phyloP scores from a whole-genome alignment of 2,797 vertebrate species.

The Macropodus opercularis region DNA sequence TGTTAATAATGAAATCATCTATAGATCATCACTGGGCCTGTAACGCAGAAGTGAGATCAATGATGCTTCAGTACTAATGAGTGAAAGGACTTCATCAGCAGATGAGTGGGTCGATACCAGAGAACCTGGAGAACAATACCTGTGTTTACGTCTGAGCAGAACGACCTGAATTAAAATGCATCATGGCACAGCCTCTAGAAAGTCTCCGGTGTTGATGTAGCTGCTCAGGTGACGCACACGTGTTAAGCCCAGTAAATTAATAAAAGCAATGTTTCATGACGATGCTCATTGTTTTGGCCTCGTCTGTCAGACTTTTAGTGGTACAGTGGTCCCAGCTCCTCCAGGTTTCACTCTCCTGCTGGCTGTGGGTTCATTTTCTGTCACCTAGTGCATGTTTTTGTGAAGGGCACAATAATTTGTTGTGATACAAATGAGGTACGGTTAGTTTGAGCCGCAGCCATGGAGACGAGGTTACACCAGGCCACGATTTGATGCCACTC shows the following conservation, averaged over 20 bases:
- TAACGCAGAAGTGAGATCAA: slow-evolving; percentile 19
- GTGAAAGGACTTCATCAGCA: slow-evolving; percentile 19
- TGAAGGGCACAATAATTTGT: slow-evolving; percentile 31
- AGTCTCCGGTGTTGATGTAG: slow-evolving; percentile 5
- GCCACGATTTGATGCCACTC: slow-evolving; percentile 32
- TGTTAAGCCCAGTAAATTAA: not conserved
- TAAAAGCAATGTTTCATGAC: not conserved
- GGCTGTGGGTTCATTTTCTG: slow-evolving; percentile 38
- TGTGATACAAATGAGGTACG: slow-evolving; percentile 68
- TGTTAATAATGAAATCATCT: slow-evolving; percentile 26
- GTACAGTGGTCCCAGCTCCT: slow-evolving; percentile 26
- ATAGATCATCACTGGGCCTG: not conserved
- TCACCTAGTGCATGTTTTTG: slow-evolving; percentile 39
- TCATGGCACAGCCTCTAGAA: slow-evolving; percentile 1
- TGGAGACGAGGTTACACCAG: slow-evolving; percentile 64
- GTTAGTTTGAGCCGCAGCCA: slow-evolving; percentile 75
- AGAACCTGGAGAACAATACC: slow-evolving; percentile 5
- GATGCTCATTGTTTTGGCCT: slow-evolving; percentile 19
- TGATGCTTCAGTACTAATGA: not conserved
- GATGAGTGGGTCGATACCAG: slow-evolving; percentile 18
- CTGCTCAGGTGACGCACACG: not conserved
- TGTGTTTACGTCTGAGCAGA: not conserved
- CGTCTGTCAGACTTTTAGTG: slow-evolving; percentile 19
- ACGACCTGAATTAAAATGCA: not conserved
- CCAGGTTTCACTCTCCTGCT: slow-evolving; percentile 19